phyloP scores from a whole-genome alignment of 2,113 vertebrate species.

The Archilochus colubris region DNA sequence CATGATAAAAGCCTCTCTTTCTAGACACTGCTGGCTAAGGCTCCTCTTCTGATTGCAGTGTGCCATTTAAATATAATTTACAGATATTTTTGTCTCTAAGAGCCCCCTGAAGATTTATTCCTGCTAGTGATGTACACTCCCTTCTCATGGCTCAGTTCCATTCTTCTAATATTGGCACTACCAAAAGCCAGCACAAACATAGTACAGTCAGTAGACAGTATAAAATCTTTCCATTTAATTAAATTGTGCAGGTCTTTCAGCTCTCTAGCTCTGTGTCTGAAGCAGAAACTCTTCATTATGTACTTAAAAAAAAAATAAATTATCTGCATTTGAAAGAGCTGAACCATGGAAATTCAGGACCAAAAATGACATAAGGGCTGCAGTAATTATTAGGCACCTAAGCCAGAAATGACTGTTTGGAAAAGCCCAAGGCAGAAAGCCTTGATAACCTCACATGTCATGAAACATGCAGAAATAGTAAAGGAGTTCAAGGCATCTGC shows the following conservation, averaged over 20 bases:
- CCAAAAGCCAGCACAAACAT: not conserved
- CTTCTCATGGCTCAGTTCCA: not conserved
- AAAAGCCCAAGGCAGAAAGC: not conserved
- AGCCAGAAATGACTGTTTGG: not conserved
- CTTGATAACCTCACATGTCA: not conserved
- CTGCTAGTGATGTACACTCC: not conserved
- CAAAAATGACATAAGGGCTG: not conserved
- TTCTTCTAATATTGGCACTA: not conserved
- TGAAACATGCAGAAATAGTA: not conserved
- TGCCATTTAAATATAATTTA: not conserved
- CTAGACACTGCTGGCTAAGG: not conserved
- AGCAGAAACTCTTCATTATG: not conserved
- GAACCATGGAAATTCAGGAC: not conserved
- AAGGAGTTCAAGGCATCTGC: not conserved
- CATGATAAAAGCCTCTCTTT: not conserved
- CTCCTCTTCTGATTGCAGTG: not conserved
- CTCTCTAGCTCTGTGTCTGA: not conserved
- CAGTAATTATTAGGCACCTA: not conserved
- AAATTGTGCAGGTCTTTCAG: not conserved
- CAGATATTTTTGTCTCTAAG: not conserved
- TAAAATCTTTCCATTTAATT: not conserved
- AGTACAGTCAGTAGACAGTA: not conserved
- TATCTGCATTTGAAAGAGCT: not conserved
- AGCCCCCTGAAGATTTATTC: not conserved
- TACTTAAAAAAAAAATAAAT: not conserved